phyloP scores from a whole-genome alignment of 2,888 invertebrate species.

The Drosophila imparisetae region DNA sequence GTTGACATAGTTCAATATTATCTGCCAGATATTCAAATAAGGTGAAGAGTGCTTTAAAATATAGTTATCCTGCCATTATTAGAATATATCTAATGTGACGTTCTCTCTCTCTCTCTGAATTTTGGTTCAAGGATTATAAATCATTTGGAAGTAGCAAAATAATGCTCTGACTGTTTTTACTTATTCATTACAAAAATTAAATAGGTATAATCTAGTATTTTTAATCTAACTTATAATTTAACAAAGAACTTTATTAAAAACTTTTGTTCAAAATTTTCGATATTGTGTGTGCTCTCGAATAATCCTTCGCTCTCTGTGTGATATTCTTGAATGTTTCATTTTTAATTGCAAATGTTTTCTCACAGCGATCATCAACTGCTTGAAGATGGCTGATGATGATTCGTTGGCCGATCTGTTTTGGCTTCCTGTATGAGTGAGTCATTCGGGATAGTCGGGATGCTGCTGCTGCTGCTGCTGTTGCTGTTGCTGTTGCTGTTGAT shows the following conservation, averaged over 20 bases:
- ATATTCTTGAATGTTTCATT: background rate
- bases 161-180: background rate
- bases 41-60: background rate
- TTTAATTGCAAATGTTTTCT: background rate
- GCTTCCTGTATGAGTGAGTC: conserved; percentile 40
- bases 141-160: background rate
- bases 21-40: background rate
- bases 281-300: background rate
- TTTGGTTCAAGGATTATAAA: background rate
- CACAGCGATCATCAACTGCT: background rate
- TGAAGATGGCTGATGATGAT: background rate
- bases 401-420: conserved; percentile 6
- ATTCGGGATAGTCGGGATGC: conserved; percentile 23
- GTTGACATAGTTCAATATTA: background rate
- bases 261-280: background rate
- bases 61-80: background rate
- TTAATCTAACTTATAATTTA: too few relatives aligned
- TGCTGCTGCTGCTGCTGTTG: background rate
- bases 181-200: background rate
- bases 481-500: conserved; percentile 13
- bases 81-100: background rate
- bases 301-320: too few relatives aligned
- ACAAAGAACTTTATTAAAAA: background rate
- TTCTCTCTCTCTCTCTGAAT: background rate
- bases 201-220: background rate